These are phyloP conservation scores for Catharus ustulatus DNA, from an alignment of 2,797 vertebrate genomes.

Conservation along the genomic window DNA sequence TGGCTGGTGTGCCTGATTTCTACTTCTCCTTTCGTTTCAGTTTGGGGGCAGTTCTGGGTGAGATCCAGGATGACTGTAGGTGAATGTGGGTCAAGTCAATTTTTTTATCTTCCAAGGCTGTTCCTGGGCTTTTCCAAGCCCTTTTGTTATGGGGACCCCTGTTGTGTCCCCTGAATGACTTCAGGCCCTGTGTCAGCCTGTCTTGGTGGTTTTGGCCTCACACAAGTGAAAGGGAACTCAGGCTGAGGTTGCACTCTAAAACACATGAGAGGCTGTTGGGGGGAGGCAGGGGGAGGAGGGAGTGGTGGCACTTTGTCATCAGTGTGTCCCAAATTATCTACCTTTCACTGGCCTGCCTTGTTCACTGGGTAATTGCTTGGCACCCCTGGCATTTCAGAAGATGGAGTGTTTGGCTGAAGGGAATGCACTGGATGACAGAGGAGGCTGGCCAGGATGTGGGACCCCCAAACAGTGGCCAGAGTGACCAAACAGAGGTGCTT, in stretches of 20 bases:
- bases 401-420: neutral
- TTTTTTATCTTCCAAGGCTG: neutral
- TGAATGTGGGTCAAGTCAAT: fast-evolving
- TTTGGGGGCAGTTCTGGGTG: neutral
- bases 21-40: neutral
- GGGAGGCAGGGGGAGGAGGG: neutral
- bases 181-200: neutral
- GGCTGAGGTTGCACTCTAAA: neutral
- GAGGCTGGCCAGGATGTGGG: neutral
- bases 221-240: neutral
- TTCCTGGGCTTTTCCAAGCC: neutral
- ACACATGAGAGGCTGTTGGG: neutral
- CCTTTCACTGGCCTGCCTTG: neutral
- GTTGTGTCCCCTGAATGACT: neutral
- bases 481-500: neutral
- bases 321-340: neutral
- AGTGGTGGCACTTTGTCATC: neutral
- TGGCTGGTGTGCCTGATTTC: neutral
- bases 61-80: neutral
- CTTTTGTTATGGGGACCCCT: neutral
- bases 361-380: neutral
- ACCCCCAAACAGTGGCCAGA: fast-evolving
- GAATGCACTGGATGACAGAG: neutral
- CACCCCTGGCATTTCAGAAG: conserved; percentile 28
- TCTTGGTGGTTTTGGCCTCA: neutral